Conservation (phyloP, 2,113 vertebrate genomes). For the Syngnathus typhle region DNA sequence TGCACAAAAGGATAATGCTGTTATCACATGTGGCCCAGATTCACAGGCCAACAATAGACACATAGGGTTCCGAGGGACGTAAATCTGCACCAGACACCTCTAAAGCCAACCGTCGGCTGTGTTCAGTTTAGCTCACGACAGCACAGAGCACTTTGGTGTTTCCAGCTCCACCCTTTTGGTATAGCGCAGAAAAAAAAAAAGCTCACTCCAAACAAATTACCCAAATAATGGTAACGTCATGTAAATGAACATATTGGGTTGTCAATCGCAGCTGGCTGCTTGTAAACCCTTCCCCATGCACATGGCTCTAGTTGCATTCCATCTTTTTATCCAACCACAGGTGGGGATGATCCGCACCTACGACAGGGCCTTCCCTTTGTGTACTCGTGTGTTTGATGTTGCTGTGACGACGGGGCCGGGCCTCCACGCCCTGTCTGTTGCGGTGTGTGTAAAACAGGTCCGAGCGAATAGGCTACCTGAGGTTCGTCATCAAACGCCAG, state of each 20-base stretch:
- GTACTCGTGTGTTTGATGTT: constrained; percentile 60
- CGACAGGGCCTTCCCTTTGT: constrained; percentile 50
- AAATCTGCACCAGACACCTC: constrained; percentile 29
- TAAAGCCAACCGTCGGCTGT: constrained; percentile 29
- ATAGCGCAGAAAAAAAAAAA: too few relatives aligned
- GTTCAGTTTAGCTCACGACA: not conserved
- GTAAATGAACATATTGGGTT: not conserved
- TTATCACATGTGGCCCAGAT: constrained; percentile 54
- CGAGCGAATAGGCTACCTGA: constrained; percentile 52
- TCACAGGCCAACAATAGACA: constrained; percentile 34
- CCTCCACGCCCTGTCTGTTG: constrained; percentile 35
- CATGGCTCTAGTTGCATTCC: constrained; percentile 36
- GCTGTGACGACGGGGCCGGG: constrained; percentile 41
- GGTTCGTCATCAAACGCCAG: constrained; percentile 65
- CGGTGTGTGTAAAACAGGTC: constrained; percentile 23
- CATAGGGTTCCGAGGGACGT: constrained; percentile 32
- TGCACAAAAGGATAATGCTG: constrained; percentile 41
- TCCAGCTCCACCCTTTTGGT: not conserved
- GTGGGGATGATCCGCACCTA: constrained; percentile 56
- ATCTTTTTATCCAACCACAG: constrained; percentile 56
- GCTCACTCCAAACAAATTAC: too few relatives aligned
- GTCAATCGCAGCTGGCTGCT: not conserved
- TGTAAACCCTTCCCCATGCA: not conserved
- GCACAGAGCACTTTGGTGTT: not conserved
- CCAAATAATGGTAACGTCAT: not conserved